Base-by-base conservation (phyloP, 2,888 invertebrate genomes). In the Atrina japonica region DNA sequence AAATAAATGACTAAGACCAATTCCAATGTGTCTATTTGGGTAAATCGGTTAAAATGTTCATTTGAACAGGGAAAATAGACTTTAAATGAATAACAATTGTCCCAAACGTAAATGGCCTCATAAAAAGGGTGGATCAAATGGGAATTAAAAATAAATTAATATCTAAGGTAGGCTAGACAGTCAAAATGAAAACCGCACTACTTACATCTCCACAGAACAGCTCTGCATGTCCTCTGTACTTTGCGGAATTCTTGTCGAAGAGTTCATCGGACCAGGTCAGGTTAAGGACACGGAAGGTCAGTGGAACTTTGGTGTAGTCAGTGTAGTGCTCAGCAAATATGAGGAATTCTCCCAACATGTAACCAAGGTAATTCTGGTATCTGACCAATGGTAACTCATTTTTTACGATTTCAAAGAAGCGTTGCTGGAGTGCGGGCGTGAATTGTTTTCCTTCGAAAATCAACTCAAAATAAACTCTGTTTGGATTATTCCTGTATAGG, bases 181-280 rank as follows among this genome's bases (percentile, higher is more conserved):
- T n/a, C n/a, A n/a, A n/a, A n/a, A n/a, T n/a, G n/a, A n/a, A n/a
- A n/a, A n/a, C n/a, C n/a, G n/a, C n/a, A n/a, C n/a, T 40, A 74
- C 76, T 78, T 73, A 83, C 83, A 75, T 83, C 81, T 49, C 56
- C 40, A 80, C 83, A 83, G 70, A 82, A 83, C 0, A 80, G 61
- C 56, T 72, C 67, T n/a, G 81, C 80, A 61, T 81, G 80, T 3
- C 74, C 70, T 49, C 66, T 52, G 50, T 74, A 83, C 53, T 66
- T 59, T 6, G 68, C 70, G 0, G 83, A 83, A 45, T 73, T 76
- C 29, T 75, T 72, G 49, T 78, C 67, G 14, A 55, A 41, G 9
- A 83, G 72, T 27, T 77, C 76, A 9, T 45, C 40, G 25, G 70
- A 73, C 76, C 77, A 80, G 18, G 81, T 81, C 61, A 80, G 63